Evolutionary conservation across 2,888 invertebrate genomes (phyloP).

Genomic region (Sarcophaga subvicina): DNA sequence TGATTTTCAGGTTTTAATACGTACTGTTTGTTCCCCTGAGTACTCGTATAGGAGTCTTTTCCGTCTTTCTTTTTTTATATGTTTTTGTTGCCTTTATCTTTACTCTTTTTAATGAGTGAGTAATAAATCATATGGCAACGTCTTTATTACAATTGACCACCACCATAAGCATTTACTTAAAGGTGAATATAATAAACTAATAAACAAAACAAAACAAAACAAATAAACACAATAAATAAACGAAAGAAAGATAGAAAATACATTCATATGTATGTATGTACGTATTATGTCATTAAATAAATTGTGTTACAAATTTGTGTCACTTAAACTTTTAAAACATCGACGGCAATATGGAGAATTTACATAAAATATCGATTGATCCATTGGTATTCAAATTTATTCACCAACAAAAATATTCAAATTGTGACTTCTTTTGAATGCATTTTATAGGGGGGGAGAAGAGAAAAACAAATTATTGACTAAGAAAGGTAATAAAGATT

Average conservation of each 20-base stretch:
- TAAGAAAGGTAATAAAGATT: no score
- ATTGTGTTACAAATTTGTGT: constrained; percentile 65
- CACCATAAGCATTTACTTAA: background rate
- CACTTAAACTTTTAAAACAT: constrained; percentile 32
- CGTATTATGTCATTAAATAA: constrained; percentile 64
- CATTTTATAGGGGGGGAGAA: background rate
- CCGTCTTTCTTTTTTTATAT: background rate
- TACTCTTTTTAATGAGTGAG: background rate
- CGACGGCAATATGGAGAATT: background rate
- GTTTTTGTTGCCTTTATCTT: background rate
- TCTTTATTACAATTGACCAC: constrained; percentile 45
- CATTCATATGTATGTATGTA: background rate
- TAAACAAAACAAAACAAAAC: background rate
- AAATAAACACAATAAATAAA: background rate
- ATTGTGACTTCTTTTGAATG: background rate
- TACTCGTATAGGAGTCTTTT: constrained; percentile 10
- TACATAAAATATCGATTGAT: constrained; percentile 16
- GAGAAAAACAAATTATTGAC: background rate
- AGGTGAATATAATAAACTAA: background rate
- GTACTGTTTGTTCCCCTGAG: background rate
- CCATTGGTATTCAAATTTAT: constrained; percentile 25
- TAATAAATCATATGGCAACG: constrained; percentile 53
- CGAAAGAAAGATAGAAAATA: constrained; percentile 11
- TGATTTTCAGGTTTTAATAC: background rate
- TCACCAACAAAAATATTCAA: background rate